Conservation (phyloP, 2,113 vertebrate species). For the Hippoglossus stenolepis region DNA sequence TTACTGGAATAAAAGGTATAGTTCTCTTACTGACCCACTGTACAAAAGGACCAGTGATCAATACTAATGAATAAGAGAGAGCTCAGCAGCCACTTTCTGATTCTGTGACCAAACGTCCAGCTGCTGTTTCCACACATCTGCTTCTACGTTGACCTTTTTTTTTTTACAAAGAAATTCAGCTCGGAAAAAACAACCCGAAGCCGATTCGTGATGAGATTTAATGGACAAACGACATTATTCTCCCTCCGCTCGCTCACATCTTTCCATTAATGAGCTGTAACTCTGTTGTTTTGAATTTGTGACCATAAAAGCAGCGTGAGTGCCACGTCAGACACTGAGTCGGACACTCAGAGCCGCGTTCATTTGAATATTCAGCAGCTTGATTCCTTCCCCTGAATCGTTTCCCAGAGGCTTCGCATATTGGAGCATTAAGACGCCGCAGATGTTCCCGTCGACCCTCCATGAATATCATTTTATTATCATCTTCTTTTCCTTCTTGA, state of each 20-base stretch:
- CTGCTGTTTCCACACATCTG: too few relatives aligned
- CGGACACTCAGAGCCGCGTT: too few relatives aligned
- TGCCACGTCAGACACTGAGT: too few relatives aligned
- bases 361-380: neutral
- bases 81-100: conserved; percentile 19
- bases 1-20: conserved; percentile 46
- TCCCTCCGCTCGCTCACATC: neutral
- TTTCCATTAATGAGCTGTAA: neutral
- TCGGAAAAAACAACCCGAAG: too few relatives aligned
- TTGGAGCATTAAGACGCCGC: too few relatives aligned
- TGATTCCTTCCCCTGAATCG: neutral
- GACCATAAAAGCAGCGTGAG: neutral
- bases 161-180: too few relatives aligned
- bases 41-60: conserved; percentile 38
- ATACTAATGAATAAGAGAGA: conserved; percentile 27
- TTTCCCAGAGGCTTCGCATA: neutral
- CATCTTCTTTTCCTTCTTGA: conserved; percentile 18
- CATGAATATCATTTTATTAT: neutral
- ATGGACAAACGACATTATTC: too few relatives aligned
- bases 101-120: neutral
- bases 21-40: conserved; percentile 25
- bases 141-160: too few relatives aligned
- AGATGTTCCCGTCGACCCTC: too few relatives aligned
- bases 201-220: too few relatives aligned
- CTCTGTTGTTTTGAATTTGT: neutral